Base-by-base conservation (phyloP, 2,888 invertebrate species). In the Cheiracanthium punctorium region DNA sequence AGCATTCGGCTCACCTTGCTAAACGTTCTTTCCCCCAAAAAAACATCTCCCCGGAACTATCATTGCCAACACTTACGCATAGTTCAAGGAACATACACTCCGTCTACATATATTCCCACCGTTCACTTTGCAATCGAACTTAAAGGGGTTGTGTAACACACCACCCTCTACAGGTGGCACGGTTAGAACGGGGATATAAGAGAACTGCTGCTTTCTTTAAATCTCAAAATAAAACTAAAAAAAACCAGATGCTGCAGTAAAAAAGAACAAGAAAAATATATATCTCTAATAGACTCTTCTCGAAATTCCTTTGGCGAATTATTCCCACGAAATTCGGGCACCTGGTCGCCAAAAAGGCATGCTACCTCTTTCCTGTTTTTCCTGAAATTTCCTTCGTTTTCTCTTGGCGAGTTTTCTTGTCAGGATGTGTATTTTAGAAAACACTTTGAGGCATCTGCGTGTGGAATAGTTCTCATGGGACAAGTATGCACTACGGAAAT, bases 301-400 rank as follows among this genome's bases (percentile, higher is more conserved):
- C 52, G 82, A 75, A 82, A 75, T 75, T 75, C 70, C 70, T 75
- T 29, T 17, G 10, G 69, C n/a, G n/a, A 33, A 74, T 14, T 43
- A 69, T 82, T 82, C 82, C 75, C 82, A 82, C 82, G 82, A 74
- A 70, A 24, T 43, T 73, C 32, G 74, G 82, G 75, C 75, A 75
- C 82, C 75, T 75, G 82, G 81, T 37, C 70, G 75, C 37, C 81
- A 74, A 52, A 69, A n/a, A 74, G 69, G 52, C 70, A 58, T 82
- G 82, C n/a, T 70, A 29, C 69, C 82, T 82, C 75, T 58, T 82
- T 82, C 82, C 82, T 82, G 82, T 82, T 82, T 82, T 82, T 82
- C 82, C 82, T 41, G 82, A 70, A 81, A 67, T 74, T 32, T 48
- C 48, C 67, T 64, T 4, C 41, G n/a, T 70, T 41, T n/a, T 70